Conservation (phyloP, 1,140 invertebrate species). For the Melitaea cinxia region DNA sequence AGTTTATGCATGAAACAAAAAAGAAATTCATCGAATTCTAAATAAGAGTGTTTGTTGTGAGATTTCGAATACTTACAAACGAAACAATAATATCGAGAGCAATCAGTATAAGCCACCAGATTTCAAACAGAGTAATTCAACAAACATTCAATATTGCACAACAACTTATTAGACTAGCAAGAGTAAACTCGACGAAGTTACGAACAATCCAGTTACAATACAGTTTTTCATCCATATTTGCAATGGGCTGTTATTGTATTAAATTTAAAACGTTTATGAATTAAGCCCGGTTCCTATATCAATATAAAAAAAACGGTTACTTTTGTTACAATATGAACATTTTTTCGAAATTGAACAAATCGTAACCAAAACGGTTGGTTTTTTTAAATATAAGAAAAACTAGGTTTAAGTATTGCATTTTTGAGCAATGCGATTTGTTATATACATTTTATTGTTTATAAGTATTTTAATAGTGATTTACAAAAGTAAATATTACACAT, state of each 20-base stretch:
- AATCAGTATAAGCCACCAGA: background rate
- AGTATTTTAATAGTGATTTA: background rate
- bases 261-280: background rate
- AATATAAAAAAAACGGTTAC: no score
- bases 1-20: no score
- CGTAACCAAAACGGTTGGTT: no score
- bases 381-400: no score
- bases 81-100: background rate
- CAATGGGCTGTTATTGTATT: background rate
- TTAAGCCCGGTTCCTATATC: no score
- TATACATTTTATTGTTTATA: background rate
- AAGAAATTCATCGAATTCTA: no score
- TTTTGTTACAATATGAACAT: no score
- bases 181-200: background rate
- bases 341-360: no score
- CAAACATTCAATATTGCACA: constrained; percentile 5
- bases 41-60: no score
- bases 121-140: background rate
- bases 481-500: background rate
- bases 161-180: background rate
- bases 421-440: background rate
- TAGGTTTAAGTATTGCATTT: no score
- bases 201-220: no score
- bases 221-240: no score
- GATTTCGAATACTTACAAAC: background rate